A percentile compares a stretch with the other conserved stretches of the same genome.
Evolutionary conservation across 2,888 invertebrate genomes (phyloP).

Genomic region (Hypolimnas misippus): DNA sequence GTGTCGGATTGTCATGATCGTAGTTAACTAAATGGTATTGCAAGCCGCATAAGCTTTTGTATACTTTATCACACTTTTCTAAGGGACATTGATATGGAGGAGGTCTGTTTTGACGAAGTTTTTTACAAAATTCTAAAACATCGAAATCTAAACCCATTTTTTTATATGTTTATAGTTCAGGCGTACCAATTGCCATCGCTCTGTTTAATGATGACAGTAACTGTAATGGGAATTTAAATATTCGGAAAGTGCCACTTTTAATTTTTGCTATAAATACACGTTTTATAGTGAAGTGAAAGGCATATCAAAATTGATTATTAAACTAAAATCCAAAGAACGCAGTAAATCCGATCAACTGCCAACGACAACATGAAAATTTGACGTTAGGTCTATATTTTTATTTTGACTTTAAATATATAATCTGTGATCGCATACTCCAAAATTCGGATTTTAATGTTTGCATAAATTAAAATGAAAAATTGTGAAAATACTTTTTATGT

Average conservation of each 20-base stretch:
- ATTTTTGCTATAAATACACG: constrained; percentile 36
- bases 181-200: constrained; percentile 27
- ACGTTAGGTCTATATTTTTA: not conserved
- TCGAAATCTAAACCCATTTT: constrained; percentile 93
- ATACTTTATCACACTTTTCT: constrained; percentile 92
- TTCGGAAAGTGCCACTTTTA: constrained; percentile 9
- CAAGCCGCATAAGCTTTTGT: constrained; percentile 93
- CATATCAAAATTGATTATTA: constrained; percentile 38
- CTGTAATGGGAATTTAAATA: constrained; percentile 15
- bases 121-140: constrained; percentile 93
- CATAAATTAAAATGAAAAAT: no score
- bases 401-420: no score
- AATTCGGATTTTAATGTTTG: no score
- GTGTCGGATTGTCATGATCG: constrained; percentile 91
- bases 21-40: constrained; percentile 94
- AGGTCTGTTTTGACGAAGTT: constrained; percentile 90
- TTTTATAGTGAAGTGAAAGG: constrained; percentile 49
- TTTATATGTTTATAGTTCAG: constrained; percentile 25
- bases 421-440: no score
- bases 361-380: constrained; percentile 10
- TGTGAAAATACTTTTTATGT: no score
- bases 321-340: constrained; percentile 31
- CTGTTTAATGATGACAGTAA: constrained; percentile 8
- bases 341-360: constrained; percentile 18
- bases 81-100: constrained; percentile 95